Conservation (phyloP, 2,888 invertebrate genomes). For the Cynaeus angustus region DNA sequence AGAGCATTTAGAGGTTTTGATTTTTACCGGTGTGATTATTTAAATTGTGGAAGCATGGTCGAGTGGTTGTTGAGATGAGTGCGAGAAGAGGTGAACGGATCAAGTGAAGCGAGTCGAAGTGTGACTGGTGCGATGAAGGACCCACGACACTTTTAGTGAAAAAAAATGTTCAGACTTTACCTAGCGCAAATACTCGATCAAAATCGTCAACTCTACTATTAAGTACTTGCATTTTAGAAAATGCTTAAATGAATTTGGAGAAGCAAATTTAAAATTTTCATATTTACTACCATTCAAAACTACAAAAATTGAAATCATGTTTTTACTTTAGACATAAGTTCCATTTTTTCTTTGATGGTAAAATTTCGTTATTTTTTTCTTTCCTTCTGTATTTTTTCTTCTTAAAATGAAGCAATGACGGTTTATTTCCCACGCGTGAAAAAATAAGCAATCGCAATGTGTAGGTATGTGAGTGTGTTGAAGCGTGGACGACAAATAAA, state of each 20-base stretch:
- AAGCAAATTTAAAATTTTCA: no score
- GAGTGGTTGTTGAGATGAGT: constrained; percentile 40
- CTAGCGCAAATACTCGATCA: neutral
- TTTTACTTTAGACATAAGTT: no score
- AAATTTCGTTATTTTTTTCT: neutral
- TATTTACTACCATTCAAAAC: no score
- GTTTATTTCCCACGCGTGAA: constrained; percentile 3
- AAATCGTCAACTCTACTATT: neutral
- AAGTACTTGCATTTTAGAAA: no score
- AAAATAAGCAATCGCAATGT: constrained; percentile 1
- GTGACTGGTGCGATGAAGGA: constrained; percentile 46
- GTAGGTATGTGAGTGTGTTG: constrained; percentile 26
- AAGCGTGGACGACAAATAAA: constrained; percentile 33
- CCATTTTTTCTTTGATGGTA: no score
- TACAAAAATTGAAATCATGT: no score
- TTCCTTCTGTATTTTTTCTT: no score
- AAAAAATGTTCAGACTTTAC: neutral
- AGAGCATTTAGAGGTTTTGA: constrained; percentile 17
- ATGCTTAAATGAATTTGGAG: no score
- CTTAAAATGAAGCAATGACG: neutral
- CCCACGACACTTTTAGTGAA: constrained; percentile 15
- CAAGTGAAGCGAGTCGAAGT: constrained; percentile 56
- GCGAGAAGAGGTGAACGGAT: constrained; percentile 45
- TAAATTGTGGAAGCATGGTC: constrained; percentile 49
- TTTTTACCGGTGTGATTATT: constrained; percentile 30